Base-by-base conservation (phyloP, 2,113 vertebrate species). In the Psittacus erithacus region DNA sequence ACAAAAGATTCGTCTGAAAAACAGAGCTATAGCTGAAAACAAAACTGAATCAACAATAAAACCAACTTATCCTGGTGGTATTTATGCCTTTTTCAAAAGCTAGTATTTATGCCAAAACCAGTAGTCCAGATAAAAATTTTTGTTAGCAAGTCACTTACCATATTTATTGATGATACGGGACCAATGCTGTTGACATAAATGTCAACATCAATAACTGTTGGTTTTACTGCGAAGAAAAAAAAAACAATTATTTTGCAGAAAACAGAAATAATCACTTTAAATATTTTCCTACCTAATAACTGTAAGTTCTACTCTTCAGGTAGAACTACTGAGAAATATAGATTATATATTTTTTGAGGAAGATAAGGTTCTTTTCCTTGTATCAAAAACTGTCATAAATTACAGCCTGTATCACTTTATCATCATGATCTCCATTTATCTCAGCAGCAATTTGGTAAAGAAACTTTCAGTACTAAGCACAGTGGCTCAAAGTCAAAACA, bases 151-250 rank as follows among this genome's bases (percentile, higher is more conserved):
- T 74, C 69, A 96, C 99, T 99, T 97, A 99, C 99, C 99, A 99
- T 99, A 95, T 99, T 99, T 97, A 99, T 99, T 43, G 99, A 99
- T 10, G 99, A 99, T 79, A 99, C 99, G 1, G 99, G 99, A 47
- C 99, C 99, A 47, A 99, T 99, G 98, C 99, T 99, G 98, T 99
- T 99, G 88, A 99, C 99, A 76, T 98, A 99, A 96, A 99, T 99
- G 97, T 99, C 99, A 41, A 99, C 99, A 50, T 99, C 99, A 64
- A 99, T 99, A 59, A 99, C 97, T 5, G 99, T 99, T 15, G 99
- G 99, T 97, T 99, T 99, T 82, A 98, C 99, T 99, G 98, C 65
- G 90, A 88, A 95, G 60, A 96, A 86, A 97, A 95, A 84, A 68
- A 97, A 62, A 93, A 70, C 81, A 22, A 85, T 55, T 64, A 92